Conservation (phyloP, 2,888 invertebrate species). For the Sesamia inferens region DNA sequence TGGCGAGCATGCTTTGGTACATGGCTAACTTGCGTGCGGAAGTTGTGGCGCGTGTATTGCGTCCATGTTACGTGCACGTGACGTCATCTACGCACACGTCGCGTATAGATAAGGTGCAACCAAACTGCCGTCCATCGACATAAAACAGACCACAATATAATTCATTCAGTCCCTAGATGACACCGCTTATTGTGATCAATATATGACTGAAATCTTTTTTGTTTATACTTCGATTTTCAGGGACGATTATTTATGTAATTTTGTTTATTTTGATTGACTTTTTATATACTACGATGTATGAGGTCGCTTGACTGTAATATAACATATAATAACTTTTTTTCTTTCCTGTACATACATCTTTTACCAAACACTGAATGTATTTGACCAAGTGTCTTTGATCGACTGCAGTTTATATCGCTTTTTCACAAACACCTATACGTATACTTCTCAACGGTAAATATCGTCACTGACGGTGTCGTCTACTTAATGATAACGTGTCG, state of each 20-base stretch:
- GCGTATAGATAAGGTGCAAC: constrained; percentile 29
- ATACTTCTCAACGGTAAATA: neutral
- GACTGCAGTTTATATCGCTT: constrained; percentile 33
- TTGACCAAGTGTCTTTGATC: constrained; percentile 9
- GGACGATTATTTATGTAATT: neutral
- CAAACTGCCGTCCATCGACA: constrained; percentile 31
- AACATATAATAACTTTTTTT: neutral
- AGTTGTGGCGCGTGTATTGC: constrained; percentile 53
- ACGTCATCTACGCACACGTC: constrained; percentile 25
- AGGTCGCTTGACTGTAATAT: neutral
- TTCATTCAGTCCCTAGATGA: neutral
- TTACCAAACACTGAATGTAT: neutral
- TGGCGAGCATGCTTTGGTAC: constrained; percentile 85
- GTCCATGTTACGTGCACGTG: constrained; percentile 20
- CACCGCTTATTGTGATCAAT: neutral
- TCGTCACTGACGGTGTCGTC: neutral
- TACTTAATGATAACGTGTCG: constrained; percentile 17
- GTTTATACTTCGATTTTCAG: neutral
- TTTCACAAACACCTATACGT: neutral
- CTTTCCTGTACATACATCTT: neutral
- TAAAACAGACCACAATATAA: neutral
- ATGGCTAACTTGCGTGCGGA: constrained; percentile 80
- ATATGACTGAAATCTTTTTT: neutral
- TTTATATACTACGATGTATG: neutral
- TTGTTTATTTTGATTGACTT: neutral